Evolutionary conservation across 2,888 invertebrate species (phyloP), one percentile per base, ranked within the genome.

Genomic region (Apoda limacodes): DNA sequence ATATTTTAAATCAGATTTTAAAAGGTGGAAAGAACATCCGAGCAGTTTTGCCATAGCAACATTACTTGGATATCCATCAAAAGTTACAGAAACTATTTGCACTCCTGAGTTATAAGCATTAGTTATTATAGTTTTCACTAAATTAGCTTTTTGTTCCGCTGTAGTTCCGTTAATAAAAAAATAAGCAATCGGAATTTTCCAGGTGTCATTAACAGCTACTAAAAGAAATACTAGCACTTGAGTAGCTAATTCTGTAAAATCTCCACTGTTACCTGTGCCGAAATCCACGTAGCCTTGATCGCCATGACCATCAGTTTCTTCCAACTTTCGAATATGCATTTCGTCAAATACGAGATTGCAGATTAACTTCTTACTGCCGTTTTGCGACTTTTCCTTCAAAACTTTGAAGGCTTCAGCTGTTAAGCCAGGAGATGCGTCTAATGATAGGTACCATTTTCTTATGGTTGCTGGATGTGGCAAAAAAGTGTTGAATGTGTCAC

Each of bases 201-300:
- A 43, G 2, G 19, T 20, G 9, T 20, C 26, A 25, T 35, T 35
- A 11, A 35, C 31, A 6, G 30, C 36, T 13, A 37, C 36, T 12
- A 42, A 28, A 11, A 42, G 21, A 31, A 42, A 40, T 6, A 42
- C 35, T 15, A 36, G 24, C n/a, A 21, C 32, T 9, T 38, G 34
- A n/a, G 32, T 35, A 9, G 37, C 37, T 20, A 34, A 27, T 2
- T 30, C 32, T 10, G 28, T 11, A 27, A 13, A 31, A 13, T 37
- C 30, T 13, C 15, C 7, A 11, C n/a, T 9, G 10, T 19, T 10
- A n/a, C 28, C 35, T 20, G 25, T 25, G 2, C 35, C 35, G 25
- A 27, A 17, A 12, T 35, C 13, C 1, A 32, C 31, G 14, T 28
- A 25, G 10, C 35, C 35, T 7, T 13, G 25, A 25, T 35, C 15